A percentile compares a stretch with the other conserved stretches of the same genome.
Evolutionary conservation across 2,113 vertebrate species (phyloP).

Genomic region (Scopus umbretta): DNA sequence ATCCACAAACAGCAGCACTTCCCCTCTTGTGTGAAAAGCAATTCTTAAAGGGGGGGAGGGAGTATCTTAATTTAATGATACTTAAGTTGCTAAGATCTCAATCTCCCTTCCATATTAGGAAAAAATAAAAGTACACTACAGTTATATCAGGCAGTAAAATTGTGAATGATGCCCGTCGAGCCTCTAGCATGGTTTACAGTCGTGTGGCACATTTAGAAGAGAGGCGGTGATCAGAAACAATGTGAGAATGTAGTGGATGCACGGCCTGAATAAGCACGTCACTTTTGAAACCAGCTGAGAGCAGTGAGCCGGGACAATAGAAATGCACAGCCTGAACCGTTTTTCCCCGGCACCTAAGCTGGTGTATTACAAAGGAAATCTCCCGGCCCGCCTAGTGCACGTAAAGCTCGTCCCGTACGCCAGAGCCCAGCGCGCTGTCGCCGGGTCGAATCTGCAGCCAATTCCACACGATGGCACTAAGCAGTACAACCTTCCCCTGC

Average conservation of each 20-base stretch:
- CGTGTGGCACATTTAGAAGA: not conserved
- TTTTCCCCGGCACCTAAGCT: not conserved
- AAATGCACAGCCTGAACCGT: not conserved
- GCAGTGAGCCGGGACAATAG: not conserved
- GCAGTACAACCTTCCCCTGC: not conserved
- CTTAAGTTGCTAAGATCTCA: not conserved
- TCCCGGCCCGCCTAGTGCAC: not conserved
- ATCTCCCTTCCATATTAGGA: not conserved
- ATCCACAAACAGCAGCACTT: not conserved
- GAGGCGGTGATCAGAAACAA: not conserved
- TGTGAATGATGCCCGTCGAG: not conserved
- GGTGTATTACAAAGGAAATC: not conserved
- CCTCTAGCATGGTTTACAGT: not conserved
- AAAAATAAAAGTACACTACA: not conserved
- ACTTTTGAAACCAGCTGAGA: not conserved
- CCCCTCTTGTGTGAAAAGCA: not conserved
- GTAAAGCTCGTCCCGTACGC: accelerated
- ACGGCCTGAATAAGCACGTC: not conserved
- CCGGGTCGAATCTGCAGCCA: not conserved
- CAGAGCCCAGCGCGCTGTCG: not conserved
- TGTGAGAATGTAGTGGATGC: not conserved
- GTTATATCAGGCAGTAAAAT: not conserved
- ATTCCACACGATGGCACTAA: not conserved
- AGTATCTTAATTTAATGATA: not conserved
- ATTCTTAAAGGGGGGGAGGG: not conserved